Conservation (phyloP, 1,140 invertebrate genomes). For the Eriosoma lanigerum region DNA sequence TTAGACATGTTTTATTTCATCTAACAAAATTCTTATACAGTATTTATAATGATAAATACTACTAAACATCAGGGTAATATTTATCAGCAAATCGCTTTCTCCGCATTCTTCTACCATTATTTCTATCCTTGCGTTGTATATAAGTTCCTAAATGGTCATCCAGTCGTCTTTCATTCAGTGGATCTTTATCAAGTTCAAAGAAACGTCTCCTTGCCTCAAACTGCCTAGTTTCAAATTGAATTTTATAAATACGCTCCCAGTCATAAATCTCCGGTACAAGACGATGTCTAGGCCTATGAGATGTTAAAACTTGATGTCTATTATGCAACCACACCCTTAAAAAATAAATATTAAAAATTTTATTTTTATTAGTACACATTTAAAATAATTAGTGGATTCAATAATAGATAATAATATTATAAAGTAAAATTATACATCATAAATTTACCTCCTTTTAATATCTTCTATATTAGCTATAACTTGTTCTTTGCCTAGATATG, state of each 20-base stretch:
- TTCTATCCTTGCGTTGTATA: conserved; percentile 37
- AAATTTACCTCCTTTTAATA: conserved; percentile 67
- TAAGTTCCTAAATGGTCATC: conserved; percentile 39
- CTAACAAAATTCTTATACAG: conserved; percentile 13
- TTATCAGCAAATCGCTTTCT: conserved; percentile 37
- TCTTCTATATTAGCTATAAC: conserved; percentile 70
- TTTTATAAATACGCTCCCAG: conserved; percentile 57
- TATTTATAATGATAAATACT: neutral
- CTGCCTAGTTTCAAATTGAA: conserved; percentile 54
- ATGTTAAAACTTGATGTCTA: conserved; percentile 39
- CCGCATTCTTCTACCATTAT: conserved; percentile 1
- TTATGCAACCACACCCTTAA: conserved; percentile 61
- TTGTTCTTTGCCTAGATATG: conserved; percentile 68
- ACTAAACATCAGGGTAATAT: conserved; percentile 48
- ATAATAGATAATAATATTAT: too few species aligned
- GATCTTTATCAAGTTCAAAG: conserved; percentile 55
- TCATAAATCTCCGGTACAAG: conserved; percentile 55
- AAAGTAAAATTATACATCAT: too few species aligned
- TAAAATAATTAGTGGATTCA: conserved; percentile 56
- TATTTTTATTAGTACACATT: conserved; percentile 60
- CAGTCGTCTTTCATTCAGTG: conserved; percentile 54
- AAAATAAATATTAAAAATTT: conserved; percentile 54
- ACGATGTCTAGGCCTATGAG: conserved; percentile 53
- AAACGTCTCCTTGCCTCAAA: conserved; percentile 55
- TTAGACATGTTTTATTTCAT: neutral